phyloP scores from a whole-genome alignment of 92 coral and sea anemone species.

The Isaurus tuberculatus region DNA sequence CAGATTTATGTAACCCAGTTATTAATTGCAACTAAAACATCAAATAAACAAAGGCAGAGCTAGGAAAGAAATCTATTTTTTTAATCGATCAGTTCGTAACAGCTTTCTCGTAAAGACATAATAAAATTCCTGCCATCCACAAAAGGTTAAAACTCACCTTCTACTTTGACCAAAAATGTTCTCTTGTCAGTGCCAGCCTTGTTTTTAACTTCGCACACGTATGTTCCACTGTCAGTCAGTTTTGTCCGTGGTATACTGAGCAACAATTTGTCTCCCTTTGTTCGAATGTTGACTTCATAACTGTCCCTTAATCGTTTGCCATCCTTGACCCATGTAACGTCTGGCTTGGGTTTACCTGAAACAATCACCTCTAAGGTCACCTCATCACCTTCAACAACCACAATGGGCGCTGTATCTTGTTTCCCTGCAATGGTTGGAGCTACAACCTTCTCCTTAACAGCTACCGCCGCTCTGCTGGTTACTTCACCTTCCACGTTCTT shows the following conservation, averaged over 20 bases:
- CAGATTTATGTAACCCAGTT: no score
- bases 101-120: no score
- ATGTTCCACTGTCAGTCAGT: constrained; percentile 66
- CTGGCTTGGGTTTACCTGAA: constrained; percentile 74
- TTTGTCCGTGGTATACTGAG: constrained; percentile 56
- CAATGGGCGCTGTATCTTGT: constrained; percentile 62
- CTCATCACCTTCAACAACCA: constrained; percentile 51
- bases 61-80: no score
- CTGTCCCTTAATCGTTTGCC: constrained; percentile 57
- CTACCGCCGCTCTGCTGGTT: constrained; percentile 85
- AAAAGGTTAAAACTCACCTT: constrained; percentile 54
- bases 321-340: constrained; percentile 75
- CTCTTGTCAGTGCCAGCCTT: constrained; percentile 68
- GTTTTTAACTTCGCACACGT: constrained; percentile 71
- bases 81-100: no score
- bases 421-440: constrained; percentile 68
- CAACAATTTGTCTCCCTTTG: constrained; percentile 57
- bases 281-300: constrained; percentile 49
- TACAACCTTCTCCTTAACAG: constrained; percentile 74
- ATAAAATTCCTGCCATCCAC: no score
- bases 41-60: no score
- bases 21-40: no score
- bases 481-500: constrained; percentile 84
- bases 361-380: constrained; percentile 68
- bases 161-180: constrained; percentile 59